A percentile compares a stretch with the other conserved stretches of the same genome.
Conservation (phyloP, 2,797 vertebrate species). For the Setipinna tenuifilis region DNA sequence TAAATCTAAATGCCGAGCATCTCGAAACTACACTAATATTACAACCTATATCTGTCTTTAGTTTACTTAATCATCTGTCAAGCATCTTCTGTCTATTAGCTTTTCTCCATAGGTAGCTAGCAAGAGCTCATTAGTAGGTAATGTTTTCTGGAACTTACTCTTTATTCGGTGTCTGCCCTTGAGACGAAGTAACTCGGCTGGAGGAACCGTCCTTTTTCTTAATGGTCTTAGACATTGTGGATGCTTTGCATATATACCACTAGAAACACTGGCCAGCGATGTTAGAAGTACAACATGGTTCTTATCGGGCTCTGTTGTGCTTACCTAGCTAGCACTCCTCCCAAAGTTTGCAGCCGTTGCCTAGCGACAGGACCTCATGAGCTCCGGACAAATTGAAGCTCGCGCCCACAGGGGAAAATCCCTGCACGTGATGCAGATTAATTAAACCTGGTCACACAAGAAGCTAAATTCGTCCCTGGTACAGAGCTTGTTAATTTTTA, state of each 20-base stretch:
- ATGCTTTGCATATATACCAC: not conserved
- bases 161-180: conserved; percentile 62
- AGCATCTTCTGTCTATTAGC: too few species aligned
- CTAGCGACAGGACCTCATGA: conserved; percentile 53
- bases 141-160: conserved; percentile 68
- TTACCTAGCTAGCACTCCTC: not conserved
- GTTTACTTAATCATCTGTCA: too few species aligned
- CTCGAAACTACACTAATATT: too few species aligned
- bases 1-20: too few species aligned
- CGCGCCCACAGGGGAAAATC: conserved; percentile 9
- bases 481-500: not conserved
- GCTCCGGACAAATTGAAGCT: conserved; percentile 18
- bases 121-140: not conserved
- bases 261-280: not conserved
- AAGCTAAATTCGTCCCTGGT: not conserved
- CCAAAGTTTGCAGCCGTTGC: conserved; percentile 67
- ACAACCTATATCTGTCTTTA: too few species aligned
- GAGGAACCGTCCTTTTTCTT: conserved; percentile 67
- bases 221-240: conserved; percentile 67
- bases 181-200: conserved; percentile 64
- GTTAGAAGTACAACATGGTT: not conserved
- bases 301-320: not conserved
- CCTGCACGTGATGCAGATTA: not conserved
- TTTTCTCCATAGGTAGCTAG: not conserved
- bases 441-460: not conserved